Evolutionary conservation across 2,797 vertebrate genomes (phyloP).

Genomic region (Spinibarbus caldwelli): DNA sequence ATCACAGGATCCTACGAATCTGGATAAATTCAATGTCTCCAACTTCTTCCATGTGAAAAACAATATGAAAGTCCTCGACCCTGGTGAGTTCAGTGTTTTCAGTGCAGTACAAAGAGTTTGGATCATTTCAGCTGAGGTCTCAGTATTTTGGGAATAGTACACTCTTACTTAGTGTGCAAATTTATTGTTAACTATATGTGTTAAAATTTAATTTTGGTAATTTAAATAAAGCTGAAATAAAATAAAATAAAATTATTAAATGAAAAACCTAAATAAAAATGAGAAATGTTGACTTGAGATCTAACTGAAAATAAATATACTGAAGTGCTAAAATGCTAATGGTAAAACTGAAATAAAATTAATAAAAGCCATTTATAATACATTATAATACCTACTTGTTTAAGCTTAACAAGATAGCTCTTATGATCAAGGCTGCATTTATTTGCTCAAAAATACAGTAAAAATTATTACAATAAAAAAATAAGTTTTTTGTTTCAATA

Average conservation of each 20-base stretch:
- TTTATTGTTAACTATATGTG: too few species aligned
- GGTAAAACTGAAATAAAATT: background rate
- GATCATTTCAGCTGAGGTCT: background rate
- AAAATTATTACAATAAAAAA: too few species aligned
- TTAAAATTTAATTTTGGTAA: background rate
- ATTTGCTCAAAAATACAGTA: background rate
- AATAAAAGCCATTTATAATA: background rate
- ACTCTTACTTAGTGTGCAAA: background rate
- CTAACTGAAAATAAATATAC: background rate
- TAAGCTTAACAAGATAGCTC: background rate
- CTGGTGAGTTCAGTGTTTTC: slow-evolving; percentile 81
- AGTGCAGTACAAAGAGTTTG: too few species aligned
- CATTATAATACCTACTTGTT: background rate
- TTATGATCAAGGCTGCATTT: background rate
- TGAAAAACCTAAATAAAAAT: too few species aligned
- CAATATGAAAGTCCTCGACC: slow-evolving; percentile 91
- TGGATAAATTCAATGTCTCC: slow-evolving; percentile 98
- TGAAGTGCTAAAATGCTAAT: background rate
- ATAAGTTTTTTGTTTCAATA: too few species aligned
- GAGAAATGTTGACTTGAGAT: too few species aligned
- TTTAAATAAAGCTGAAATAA: background rate
- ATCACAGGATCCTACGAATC: slow-evolving; percentile 90
- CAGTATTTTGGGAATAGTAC: background rate
- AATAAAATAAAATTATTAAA: background rate
- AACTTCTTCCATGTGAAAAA: slow-evolving; percentile 96